A percentile compares a stretch with the other conserved stretches of the same genome.
Evolutionary conservation across 1,140 invertebrate species (phyloP).

Genomic region (Colletes latitarsis): DNA sequence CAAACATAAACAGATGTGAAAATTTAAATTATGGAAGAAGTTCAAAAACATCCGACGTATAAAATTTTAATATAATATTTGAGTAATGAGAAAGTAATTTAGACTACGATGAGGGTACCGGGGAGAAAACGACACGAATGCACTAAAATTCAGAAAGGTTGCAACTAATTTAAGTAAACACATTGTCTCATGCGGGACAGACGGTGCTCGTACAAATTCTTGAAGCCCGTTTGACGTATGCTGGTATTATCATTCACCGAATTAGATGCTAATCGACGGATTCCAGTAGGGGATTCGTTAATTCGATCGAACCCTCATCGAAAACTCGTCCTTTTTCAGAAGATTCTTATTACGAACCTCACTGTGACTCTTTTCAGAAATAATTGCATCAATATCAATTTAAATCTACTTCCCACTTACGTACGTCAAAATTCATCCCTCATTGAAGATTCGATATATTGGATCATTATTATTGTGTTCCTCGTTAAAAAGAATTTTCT

Average conservation of each 20-base stretch:
- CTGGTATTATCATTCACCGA: slow-evolving; percentile 49
- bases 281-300: neutral
- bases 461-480: no score
- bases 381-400: no score
- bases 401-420: neutral
- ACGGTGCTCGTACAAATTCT: slow-evolving; percentile 30
- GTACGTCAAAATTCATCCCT: no score
- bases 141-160: slow-evolving; percentile 13
- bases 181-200: slow-evolving; percentile 52
- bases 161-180: slow-evolving; percentile 23
- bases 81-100: neutral
- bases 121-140: neutral
- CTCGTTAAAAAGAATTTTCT: no score
- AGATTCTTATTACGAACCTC: no score
- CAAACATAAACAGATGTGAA: neutral
- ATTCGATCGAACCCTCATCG: neutral
- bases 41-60: no score
- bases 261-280: neutral
- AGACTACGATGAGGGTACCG: slow-evolving; percentile 10
- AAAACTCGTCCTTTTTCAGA: no score
- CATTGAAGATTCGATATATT: no score
- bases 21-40: no score
- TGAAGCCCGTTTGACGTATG: slow-evolving; percentile 32
- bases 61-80: neutral
- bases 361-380: neutral